Evolutionary conservation across 2,888 invertebrate species (phyloP).

Genomic region (Beris morrisii): DNA sequence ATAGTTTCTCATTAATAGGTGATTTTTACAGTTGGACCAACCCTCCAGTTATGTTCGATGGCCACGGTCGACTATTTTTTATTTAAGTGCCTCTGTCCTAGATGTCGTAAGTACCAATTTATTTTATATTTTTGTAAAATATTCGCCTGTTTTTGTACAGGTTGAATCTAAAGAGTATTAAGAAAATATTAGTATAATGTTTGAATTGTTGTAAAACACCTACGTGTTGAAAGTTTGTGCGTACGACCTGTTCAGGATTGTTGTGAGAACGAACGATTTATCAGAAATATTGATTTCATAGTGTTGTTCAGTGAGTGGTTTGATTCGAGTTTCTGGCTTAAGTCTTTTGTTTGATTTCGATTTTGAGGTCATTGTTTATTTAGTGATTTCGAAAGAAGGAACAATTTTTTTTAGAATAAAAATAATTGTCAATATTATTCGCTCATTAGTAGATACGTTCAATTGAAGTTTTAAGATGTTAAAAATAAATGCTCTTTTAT

Average conservation of each 20-base stretch:
- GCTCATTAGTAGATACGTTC: no score
- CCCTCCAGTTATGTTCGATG: slow-evolving; percentile 26
- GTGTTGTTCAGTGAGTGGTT: no score
- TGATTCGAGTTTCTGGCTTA: slow-evolving; percentile 17
- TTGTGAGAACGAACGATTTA: no score
- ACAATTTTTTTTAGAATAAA: no score
- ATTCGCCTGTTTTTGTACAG: no score
- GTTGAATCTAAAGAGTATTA: slow-evolving; percentile 13
- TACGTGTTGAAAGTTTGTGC: not conserved
- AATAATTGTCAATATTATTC: no score
- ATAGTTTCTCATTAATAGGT: slow-evolving; percentile 27
- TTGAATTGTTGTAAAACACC: slow-evolving; percentile 19
- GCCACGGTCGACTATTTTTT: slow-evolving; percentile 27
- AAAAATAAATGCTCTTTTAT: no score
- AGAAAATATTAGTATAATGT: slow-evolving; percentile 26
- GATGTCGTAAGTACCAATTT: slow-evolving; percentile 21
- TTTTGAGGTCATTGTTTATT: no score
- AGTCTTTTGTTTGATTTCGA: slow-evolving; percentile 22
- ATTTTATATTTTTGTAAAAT: not conserved
- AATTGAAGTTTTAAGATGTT: no score
- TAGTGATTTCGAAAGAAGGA: no score
- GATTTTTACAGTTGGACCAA: slow-evolving; percentile 30
- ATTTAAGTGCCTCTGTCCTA: slow-evolving; percentile 20
- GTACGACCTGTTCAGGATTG: no score
- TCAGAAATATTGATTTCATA: no score